phyloP scores from a whole-genome alignment of 1,140 invertebrate species.

The Lysiphlebus fabarum region DNA sequence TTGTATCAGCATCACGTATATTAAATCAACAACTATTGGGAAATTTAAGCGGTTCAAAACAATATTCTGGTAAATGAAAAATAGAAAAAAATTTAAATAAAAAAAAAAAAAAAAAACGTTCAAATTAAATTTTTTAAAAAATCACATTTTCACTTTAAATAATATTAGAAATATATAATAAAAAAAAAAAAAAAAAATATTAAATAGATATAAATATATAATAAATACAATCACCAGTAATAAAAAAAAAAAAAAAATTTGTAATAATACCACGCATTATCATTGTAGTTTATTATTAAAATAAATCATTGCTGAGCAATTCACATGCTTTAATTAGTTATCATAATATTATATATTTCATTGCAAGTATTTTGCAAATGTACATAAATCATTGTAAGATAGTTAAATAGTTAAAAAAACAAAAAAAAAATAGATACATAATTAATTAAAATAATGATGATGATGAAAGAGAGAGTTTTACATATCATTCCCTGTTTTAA shows the following conservation, averaged over 20 bases:
- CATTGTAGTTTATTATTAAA: too few species aligned
- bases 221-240: too few species aligned
- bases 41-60: constrained; percentile 54
- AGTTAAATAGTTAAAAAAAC: not conserved
- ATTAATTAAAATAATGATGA: constrained; percentile 9
- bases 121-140: constrained; percentile 8
- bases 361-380: constrained; percentile 3
- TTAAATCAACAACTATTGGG: constrained; percentile 76
- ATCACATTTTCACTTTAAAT: not conserved
- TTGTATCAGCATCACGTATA: constrained; percentile 68
- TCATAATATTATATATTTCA: too few species aligned
- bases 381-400: constrained; percentile 11
- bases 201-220: not conserved
- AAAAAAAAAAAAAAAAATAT: not conserved
- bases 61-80: constrained; percentile 42
- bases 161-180: not conserved
- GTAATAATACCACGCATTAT: too few species aligned
- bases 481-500: constrained; percentile 27
- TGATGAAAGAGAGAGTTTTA: not conserved
- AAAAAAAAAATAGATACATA: not conserved
- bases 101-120: constrained; percentile 13
- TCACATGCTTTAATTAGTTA: too few species aligned
- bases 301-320: too few species aligned
- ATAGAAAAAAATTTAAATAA: constrained; percentile 15
- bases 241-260: too few species aligned